phyloP scores from a whole-genome alignment of 2,888 invertebrate species.

The Catocala fraxini region DNA sequence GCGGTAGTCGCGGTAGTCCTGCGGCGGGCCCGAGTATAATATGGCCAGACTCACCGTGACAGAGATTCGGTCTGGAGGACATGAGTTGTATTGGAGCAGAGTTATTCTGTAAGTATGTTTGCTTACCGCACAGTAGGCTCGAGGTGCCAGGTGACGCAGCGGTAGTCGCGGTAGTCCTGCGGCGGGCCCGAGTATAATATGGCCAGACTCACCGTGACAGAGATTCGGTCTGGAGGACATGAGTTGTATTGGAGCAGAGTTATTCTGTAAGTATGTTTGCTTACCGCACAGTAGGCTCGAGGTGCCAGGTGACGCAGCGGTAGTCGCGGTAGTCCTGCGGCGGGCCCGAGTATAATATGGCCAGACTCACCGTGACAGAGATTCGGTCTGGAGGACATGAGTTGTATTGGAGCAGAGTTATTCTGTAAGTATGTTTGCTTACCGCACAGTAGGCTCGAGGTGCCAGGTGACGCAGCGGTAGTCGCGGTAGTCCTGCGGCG shows the following conservation, averaged over 20 bases:
- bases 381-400: no score
- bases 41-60: no score
- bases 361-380: no score
- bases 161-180: slow-evolving; percentile 96
- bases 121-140: slow-evolving; percentile 95
- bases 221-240: no score
- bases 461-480: slow-evolving; percentile 99
- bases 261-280: neutral
- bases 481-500: slow-evolving; percentile 94
- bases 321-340: slow-evolving; percentile 96
- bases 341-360: slow-evolving; percentile 61
- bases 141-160: slow-evolving; percentile 98
- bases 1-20: slow-evolving; percentile 96
- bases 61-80: no score
- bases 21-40: slow-evolving; percentile 81
- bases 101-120: neutral
- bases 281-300: slow-evolving; percentile 96
- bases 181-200: slow-evolving; percentile 75
- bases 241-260: no score
- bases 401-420: no score
- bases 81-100: no score
- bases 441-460: slow-evolving; percentile 96
- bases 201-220: no score
- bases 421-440: slow-evolving; percentile 28
- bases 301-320: slow-evolving; percentile 98